Base-by-base conservation (phyloP, 2,888 invertebrate species). In the Argyra leucocephala region DNA sequence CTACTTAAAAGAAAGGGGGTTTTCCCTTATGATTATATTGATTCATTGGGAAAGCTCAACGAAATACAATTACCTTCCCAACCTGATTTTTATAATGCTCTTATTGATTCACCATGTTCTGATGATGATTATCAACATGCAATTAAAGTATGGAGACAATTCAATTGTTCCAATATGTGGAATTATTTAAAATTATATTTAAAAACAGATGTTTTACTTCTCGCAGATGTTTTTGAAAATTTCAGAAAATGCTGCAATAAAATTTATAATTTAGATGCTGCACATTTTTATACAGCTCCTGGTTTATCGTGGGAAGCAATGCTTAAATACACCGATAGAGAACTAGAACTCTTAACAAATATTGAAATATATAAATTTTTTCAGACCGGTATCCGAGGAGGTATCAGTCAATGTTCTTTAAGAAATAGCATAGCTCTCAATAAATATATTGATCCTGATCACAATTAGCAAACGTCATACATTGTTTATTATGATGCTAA, bases 281-380 rank as follows among this genome's bases (percentile, higher is more conserved):
- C 69, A 10, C 72, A 73, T 58, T 77, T 75, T 67, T 75, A 69
- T 65, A 75, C 75, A 15, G 64, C 71, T 18, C 75, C 75, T 1
- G 74, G 73, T 6, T 69, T 74, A 21, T 64, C 74, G 22, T 77
- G 70, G 67, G 74, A 76, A 69, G 72, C 73, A 0, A 74, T 74
- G 74, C 64, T 77, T 4, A 76, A 76, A 68, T 63, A 67, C 36
- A 75, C 74, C 0, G 62, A 72, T 61, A 62, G 76, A 22, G 71
- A 76, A 67, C 36, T 67, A 22, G 61, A 66, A 63, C 66, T 78
- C 9, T 66, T 77, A 31, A 73, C 72, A 9, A 75, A 77, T 66
- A 66, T 74, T 22, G 73, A 76, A 60, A 75, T 73, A 73, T 24
- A 73, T 26, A 63, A 73, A 48, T 74, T 75, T 68, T 66, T 74